These are phyloP conservation scores for Teinopalpus imperialis DNA, from an alignment of 2,888 invertebrate species.

Conservation along the genomic window DNA sequence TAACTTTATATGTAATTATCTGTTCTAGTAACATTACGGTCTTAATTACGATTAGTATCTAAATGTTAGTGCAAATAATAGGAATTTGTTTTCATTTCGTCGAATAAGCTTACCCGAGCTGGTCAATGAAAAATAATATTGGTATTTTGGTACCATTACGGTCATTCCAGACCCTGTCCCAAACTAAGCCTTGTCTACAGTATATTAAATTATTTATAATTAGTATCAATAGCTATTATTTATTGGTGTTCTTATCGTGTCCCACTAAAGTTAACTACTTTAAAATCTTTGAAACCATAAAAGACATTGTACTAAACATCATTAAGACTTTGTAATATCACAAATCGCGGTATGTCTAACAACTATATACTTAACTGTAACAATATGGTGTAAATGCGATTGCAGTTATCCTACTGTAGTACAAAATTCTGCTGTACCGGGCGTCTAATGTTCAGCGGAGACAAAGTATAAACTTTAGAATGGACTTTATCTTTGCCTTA, in stretches of 20 bases:
- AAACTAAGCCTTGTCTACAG: slow-evolving; percentile 39
- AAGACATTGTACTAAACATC: slow-evolving; percentile 75
- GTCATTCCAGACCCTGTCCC: slow-evolving; percentile 35
- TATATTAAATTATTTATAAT: slow-evolving; percentile 38
- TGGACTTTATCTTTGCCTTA: slow-evolving; percentile 21
- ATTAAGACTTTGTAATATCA: slow-evolving; percentile 77
- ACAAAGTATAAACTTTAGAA: slow-evolving; percentile 7
- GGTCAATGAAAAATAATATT: slow-evolving; percentile 11
- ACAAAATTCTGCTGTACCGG: slow-evolving; percentile 10
- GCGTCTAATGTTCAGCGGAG: slow-evolving; percentile 25
- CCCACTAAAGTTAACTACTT: slow-evolving; percentile 67
- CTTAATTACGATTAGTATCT: background rate
- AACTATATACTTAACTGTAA: slow-evolving; percentile 38
- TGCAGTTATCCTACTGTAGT: slow-evolving; percentile 12
- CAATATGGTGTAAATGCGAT: slow-evolving; percentile 23
- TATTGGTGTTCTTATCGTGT: slow-evolving; percentile 77
- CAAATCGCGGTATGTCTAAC: slow-evolving; percentile 75
- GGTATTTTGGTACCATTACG: slow-evolving; percentile 14
- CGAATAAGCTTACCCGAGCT: slow-evolving; percentile 13
- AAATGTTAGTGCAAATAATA: slow-evolving; percentile 19
- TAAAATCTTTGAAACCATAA: slow-evolving; percentile 65
- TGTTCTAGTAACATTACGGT: no score
- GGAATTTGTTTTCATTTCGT: slow-evolving; percentile 16
- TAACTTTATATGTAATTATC: background rate
- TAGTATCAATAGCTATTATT: slow-evolving; percentile 53